A percentile compares a stretch with the other conserved stretches of the same genome.
These are phyloP conservation scores for Chloebia gouldiae DNA, from an alignment of 2,113 vertebrate species.

Conservation along the genomic window DNA sequence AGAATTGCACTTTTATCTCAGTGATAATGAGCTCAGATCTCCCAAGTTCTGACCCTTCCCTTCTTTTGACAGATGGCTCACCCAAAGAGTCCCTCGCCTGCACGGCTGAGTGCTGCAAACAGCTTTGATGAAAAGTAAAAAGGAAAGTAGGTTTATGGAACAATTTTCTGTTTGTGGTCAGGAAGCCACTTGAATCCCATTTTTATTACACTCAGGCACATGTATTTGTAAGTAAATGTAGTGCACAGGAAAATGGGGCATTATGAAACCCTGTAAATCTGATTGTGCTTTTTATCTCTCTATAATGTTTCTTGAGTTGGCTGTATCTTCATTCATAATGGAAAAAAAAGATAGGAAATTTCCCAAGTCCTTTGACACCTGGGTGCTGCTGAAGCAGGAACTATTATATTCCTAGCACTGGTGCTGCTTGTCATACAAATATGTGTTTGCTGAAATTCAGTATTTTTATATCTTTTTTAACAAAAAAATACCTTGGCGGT, in stretches of 20 bases:
- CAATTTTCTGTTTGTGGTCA: not conserved
- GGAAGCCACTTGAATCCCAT: not conserved
- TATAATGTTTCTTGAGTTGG: fast-evolving
- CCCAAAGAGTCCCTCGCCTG: conserved; percentile 73
- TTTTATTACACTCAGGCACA: not conserved
- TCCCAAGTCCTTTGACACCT: not conserved
- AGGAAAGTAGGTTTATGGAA: conserved; percentile 14
- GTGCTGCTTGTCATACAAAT: not conserved
- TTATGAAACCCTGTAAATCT: not conserved
- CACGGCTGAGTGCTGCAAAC: conserved; percentile 39
- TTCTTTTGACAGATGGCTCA: conserved; percentile 73
- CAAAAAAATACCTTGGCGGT: not conserved
- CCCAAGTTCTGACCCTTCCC: not conserved
- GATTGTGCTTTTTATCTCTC: not conserved
- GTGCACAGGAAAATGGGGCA: fast-evolving
- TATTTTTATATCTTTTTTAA: not conserved
- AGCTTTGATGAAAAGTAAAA: conserved; percentile 68
- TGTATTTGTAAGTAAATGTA: not conserved
- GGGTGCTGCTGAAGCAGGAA: not conserved
- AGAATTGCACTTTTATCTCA: not conserved
- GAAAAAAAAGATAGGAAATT: not conserved
- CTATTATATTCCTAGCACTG: not conserved
- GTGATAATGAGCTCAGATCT: not conserved
- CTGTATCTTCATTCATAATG: not conserved
- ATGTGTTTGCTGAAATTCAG: not conserved